Percentiles rank a stretch among this genome's conserved stretches.
These are phyloP conservation scores for Belgica antarctica DNA, from an alignment of 2,888 invertebrate species.

Conservation along the genomic window DNA sequence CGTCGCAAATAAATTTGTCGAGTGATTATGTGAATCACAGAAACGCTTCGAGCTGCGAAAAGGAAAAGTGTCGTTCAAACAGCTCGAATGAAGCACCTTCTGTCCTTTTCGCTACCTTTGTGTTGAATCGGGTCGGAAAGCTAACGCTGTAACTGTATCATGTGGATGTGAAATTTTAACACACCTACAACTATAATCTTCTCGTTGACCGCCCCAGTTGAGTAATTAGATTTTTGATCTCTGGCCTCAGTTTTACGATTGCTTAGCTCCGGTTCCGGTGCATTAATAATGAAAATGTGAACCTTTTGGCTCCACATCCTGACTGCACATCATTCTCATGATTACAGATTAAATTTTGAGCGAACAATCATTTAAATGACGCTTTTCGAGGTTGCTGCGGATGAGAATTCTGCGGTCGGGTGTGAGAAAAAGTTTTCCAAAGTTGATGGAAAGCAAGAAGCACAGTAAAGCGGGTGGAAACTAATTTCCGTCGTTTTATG, in stretches of 20 bases:
- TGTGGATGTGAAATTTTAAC: constrained; percentile 3
- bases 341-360: constrained; percentile 7
- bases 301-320: not conserved
- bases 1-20: no score
- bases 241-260: not conserved
- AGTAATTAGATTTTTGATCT: constrained; percentile 24
- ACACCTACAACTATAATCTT: constrained; percentile 7
- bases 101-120: not conserved
- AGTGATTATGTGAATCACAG: no score
- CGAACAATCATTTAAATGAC: constrained; percentile 15
- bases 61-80: not conserved
- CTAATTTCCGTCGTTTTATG: constrained; percentile 23
- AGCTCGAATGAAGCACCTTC: not conserved
- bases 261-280: not conserved
- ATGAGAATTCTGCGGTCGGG: no score
- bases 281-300: constrained; percentile 12
- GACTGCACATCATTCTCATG: not conserved
- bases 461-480: not conserved
- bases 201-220: not conserved
- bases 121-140: not conserved
- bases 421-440: not conserved
- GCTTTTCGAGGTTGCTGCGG: not conserved
- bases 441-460: not conserved
- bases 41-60: no score
- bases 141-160: not conserved